Conservation (phyloP, 2,888 invertebrate species). For the Pollenia labialis region DNA sequence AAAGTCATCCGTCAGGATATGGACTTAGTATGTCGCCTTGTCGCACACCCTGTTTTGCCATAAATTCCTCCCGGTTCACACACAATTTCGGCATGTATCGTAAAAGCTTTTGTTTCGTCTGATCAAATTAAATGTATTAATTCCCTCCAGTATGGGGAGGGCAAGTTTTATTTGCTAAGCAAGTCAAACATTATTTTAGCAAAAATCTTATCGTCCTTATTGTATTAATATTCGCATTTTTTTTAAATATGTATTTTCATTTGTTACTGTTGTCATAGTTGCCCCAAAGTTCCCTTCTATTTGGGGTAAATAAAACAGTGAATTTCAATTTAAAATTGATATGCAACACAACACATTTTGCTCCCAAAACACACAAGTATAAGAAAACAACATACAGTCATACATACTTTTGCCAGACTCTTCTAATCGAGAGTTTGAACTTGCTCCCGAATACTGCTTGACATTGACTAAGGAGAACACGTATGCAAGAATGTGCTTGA, state of each 20-base stretch:
- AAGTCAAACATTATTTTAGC: neutral
- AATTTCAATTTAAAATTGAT: constrained; percentile 68
- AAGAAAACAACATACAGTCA: neutral
- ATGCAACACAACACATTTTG: constrained; percentile 68
- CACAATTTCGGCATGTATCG: too few species aligned
- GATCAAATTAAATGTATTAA: too few species aligned
- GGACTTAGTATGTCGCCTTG: too few species aligned
- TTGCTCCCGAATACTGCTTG: neutral
- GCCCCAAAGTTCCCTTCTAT: neutral
- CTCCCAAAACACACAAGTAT: constrained; percentile 19
- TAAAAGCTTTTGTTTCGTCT: too few species aligned
- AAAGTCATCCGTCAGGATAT: too few species aligned
- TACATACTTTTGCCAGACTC: neutral
- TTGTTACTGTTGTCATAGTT: constrained; percentile 14
- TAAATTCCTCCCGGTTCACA: too few species aligned
- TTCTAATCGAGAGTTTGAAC: constrained; percentile 22
- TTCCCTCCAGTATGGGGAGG: constrained; percentile 34
- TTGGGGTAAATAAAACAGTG: constrained; percentile 42
- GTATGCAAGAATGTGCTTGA: constrained; percentile 28
- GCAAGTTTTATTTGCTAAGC: neutral
- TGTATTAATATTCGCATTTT: constrained; percentile 11
- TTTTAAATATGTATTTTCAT: neutral
- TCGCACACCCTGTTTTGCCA: too few species aligned
- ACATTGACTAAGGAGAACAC: neutral
- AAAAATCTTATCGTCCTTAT: constrained; percentile 14